Percentiles rank a stretch among this genome's conserved stretches.
phyloP scores from a whole-genome alignment of 1,140 invertebrate species.

The Leptinotarsa defecta region DNA sequence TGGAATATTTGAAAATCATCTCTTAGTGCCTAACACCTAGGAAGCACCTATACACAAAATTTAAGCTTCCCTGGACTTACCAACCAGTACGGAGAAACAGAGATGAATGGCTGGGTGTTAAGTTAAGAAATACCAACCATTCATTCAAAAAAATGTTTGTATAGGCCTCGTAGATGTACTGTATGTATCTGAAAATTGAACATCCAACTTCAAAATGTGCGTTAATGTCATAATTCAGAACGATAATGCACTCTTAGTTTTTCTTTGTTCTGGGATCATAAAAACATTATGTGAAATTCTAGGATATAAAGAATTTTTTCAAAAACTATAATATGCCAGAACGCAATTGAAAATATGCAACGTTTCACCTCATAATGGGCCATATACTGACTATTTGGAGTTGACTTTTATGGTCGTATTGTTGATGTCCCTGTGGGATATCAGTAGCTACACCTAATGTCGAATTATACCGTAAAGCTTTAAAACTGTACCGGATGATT shows the following conservation, averaged over 20 bases:
- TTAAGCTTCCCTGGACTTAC: too few relatives aligned
- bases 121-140: too few relatives aligned
- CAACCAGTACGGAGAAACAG: too few relatives aligned
- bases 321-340: constrained; percentile 7
- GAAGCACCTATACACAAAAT: too few relatives aligned
- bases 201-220: background rate
- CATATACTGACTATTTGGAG: constrained; percentile 16
- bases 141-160: too few relatives aligned
- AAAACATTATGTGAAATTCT: constrained; percentile 20
- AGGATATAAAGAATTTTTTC: constrained; percentile 5
- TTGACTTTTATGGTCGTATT: constrained; percentile 20
- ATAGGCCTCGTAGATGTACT: too few relatives aligned
- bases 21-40: too few relatives aligned
- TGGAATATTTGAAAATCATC: too few relatives aligned
- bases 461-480: constrained; percentile 17
- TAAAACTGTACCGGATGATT: constrained; percentile 10
- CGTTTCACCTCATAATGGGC: constrained; percentile 20
- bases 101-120: too few relatives aligned
- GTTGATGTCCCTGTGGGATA: constrained; percentile 17
- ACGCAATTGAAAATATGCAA: constrained; percentile 25
- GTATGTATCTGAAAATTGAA: too few relatives aligned
- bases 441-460: constrained; percentile 16
- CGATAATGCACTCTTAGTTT: background rate
- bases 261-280: constrained; percentile 1
- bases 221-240: background rate